Conservation (phyloP, 2,113 vertebrate species). For the Python bivittatus region DNA sequence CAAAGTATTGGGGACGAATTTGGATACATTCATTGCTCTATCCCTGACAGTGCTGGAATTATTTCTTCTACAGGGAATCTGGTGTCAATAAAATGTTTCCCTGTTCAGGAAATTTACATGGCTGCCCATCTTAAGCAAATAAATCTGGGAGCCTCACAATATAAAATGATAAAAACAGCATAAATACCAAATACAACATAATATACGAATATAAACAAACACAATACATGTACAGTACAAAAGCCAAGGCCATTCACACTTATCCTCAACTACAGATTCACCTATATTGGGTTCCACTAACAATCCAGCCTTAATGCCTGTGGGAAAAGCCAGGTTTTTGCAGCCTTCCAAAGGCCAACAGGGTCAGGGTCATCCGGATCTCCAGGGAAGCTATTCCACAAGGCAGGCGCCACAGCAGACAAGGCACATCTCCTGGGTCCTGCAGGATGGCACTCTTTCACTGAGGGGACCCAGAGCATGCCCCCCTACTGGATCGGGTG, state of each 20-base stretch:
- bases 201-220: neutral
- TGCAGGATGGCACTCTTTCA: neutral
- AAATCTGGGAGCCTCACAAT: neutral
- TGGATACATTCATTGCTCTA: neutral
- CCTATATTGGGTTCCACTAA: neutral
- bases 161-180: neutral
- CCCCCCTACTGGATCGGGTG: too few species aligned
- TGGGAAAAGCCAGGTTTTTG: neutral
- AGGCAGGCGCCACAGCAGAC: neutral
- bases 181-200: neutral
- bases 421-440: neutral
- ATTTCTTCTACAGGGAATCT: neutral
- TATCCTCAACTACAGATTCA: neutral
- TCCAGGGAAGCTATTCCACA: neutral
- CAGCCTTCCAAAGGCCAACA: neutral
- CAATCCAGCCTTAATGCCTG: neutral
- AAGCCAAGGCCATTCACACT: neutral
- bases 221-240: neutral
- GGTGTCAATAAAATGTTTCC: neutral
- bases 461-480: too few species aligned
- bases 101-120: neutral
- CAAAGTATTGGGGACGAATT: neutral
- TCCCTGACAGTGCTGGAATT: neutral
- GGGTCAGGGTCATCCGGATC: neutral
- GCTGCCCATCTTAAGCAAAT: neutral